Evolutionary conservation across 2,888 invertebrate genomes (phyloP).

Genomic region (Dicyrtomina minuta): DNA sequence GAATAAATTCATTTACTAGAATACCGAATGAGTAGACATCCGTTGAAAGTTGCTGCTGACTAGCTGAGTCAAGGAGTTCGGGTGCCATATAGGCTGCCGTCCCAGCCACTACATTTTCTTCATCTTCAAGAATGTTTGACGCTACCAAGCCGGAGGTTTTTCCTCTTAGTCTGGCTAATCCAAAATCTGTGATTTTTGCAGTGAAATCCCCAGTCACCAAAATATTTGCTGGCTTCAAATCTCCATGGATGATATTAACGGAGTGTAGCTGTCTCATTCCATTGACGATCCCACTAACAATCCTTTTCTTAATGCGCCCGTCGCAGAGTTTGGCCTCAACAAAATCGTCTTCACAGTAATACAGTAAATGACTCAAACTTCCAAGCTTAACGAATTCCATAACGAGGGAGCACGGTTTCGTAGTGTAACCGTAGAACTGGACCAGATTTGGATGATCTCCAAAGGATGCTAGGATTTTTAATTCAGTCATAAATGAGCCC

Average conservation of each 20-base stretch:
- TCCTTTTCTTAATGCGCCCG: conserved; percentile 33
- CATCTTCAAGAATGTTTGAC: conserved; percentile 5
- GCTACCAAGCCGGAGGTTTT: conserved; percentile 24
- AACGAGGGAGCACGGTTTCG: conserved; percentile 15
- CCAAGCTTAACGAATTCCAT: conserved; percentile 35
- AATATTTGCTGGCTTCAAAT: conserved; percentile 36
- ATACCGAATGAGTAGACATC: conserved; percentile 36
- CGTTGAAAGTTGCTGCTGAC: background rate
- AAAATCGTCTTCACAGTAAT: conserved; percentile 20
- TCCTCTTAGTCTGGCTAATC: conserved; percentile 23
- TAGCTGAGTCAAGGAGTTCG: conserved; percentile 10
- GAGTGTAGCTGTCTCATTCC: conserved; percentile 37
- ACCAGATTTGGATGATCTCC: conserved; percentile 33
- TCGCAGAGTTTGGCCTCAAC: conserved; percentile 33
- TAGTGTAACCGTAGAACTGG: conserved; percentile 15
- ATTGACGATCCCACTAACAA: conserved; percentile 24
- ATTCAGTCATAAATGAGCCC: conserved; percentile 8
- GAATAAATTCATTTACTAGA: conserved; percentile 32
- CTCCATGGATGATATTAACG: conserved; percentile 31
- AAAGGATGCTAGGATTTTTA: conserved; percentile 29
- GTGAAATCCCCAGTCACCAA: conserved; percentile 27
- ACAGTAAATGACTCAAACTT: conserved; percentile 29
- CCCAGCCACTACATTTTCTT: conserved; percentile 28
- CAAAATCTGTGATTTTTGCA: conserved; percentile 37
- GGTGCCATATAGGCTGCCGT: conserved; percentile 40